Evolutionary conservation across 2,888 invertebrate genomes (phyloP), one percentile per base, ranked within the genome.

Genomic region (Scotopteryx bipunctaria): DNA sequence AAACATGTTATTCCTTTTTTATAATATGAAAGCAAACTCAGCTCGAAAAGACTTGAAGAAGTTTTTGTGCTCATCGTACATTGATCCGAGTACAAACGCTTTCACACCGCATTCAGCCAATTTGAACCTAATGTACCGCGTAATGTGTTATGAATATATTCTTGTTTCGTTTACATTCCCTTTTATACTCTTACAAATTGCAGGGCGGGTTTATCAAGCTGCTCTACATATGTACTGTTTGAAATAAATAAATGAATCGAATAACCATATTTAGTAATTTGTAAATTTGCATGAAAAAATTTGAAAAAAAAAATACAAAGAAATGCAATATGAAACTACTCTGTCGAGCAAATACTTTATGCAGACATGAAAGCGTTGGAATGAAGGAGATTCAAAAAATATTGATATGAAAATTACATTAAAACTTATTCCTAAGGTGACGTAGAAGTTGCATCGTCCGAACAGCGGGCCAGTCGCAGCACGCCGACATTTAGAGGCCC

Each of bases 401-500:
- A n/a, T n/a, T n/a, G n/a, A n/a, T n/a, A n/a, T n/a, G n/a, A 21
- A 23, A 37, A 37, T 17, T 36, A 46, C 44, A 64, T 25, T 6
- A 58, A 55, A 56, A 61, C 59, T 58, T 49, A 59, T 66, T 73
- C 69, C 55, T 40, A 86, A 89, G 89, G 88, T 65, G 87, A 86
- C 59, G 79, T 87, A 69, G 71, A 74, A 14, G 74, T 75, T 8
- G 58, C 73, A 11, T 57, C 78, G 11, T 62, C 75, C 8, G 67
- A 81, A 35, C 80, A 78, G 29, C 79, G 86, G 13, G 59, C 75
- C 6, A 76, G 71, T 47, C 83, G 88, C 36, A 81, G 82, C 41
- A 78, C 78, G 2, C 87, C 88, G 14, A 84, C 80, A 5, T 90
- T 89, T 82, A 89, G 85, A 71, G 86, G 82, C 62, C 78, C 86